Evolutionary conservation across 2,797 vertebrate genomes (phyloP).

Genomic region (Liparis tanakae): DNA sequence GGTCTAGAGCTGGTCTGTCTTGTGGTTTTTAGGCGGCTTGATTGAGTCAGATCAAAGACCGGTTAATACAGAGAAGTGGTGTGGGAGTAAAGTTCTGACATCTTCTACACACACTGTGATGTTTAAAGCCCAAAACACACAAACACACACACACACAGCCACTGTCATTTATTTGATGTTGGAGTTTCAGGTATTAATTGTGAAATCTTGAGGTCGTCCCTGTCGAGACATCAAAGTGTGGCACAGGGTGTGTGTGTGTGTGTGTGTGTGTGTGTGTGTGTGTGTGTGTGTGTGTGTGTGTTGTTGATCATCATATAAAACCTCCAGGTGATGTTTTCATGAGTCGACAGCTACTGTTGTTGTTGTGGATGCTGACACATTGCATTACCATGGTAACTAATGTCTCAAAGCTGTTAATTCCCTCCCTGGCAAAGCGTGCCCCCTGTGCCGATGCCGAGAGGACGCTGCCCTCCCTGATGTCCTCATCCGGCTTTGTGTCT

Average conservation of each 20-base stretch:
- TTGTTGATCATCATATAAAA: constrained; percentile 44
- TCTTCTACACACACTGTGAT: constrained; percentile 37
- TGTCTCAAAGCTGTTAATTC: not conserved
- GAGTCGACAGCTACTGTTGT: constrained; percentile 13
- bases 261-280: constrained; percentile 21
- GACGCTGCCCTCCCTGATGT: constrained; percentile 41
- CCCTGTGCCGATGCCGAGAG: constrained; percentile 1
- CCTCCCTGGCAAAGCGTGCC: not conserved
- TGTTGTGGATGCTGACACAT: constrained; percentile 22
- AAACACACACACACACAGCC: not conserved
- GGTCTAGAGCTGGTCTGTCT: constrained; percentile 46
- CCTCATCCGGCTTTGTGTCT: constrained; percentile 38
- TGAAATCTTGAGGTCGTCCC: constrained; percentile 27
- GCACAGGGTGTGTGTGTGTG: constrained; percentile 7
- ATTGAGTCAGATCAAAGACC: constrained; percentile 18
- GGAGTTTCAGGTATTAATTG: constrained; percentile 11
- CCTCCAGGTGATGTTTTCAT: constrained; percentile 45
- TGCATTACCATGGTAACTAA: not conserved
- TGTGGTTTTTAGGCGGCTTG: constrained; percentile 32
- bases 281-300: constrained; percentile 20
- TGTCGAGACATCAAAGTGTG: constrained; percentile 64
- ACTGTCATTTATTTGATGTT: constrained; percentile 14
- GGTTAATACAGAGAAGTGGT: not conserved
- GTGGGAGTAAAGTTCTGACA: not conserved
- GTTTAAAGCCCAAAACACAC: constrained; percentile 3